These are phyloP conservation scores for Prionace glauca DNA, from an alignment of 2,797 vertebrate genomes.

Conservation along the genomic window DNA sequence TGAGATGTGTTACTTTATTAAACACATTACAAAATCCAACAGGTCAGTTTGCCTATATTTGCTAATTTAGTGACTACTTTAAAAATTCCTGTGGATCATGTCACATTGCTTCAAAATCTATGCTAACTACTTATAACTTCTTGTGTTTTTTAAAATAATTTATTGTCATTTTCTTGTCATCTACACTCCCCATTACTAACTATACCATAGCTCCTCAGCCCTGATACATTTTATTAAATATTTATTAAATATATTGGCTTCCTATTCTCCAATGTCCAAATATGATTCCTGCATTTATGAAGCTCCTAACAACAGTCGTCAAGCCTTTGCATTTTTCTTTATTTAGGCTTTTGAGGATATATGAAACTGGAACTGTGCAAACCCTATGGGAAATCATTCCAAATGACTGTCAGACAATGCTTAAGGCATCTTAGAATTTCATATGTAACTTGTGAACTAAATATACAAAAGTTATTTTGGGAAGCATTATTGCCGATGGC, in stretches of 20 bases:
- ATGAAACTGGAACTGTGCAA: neutral
- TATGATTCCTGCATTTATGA: neutral
- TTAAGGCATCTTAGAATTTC: neutral
- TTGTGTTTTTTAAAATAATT: neutral
- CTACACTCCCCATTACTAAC: neutral
- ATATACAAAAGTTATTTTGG: too few species aligned
- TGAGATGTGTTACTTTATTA: neutral
- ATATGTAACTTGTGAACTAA: neutral
- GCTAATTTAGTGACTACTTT: neutral
- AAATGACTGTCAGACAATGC: neutral
- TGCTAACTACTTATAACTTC: neutral
- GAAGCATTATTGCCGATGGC: neutral
- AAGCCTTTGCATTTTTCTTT: neutral
- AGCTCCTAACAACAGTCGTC: neutral
- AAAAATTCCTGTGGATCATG: neutral
- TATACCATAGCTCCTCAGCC: neutral
- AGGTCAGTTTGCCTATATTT: neutral
- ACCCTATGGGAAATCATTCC: neutral
- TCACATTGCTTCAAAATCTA: neutral
- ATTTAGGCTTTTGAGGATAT: neutral
- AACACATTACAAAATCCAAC: neutral
- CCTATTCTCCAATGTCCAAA: neutral
- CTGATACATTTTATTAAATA: constrained; percentile 5
- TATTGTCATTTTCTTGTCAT: neutral
- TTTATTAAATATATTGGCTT: neutral